phyloP scores from a whole-genome alignment of 2,888 invertebrate genomes.

The Steinernema scapterisci region DNA sequence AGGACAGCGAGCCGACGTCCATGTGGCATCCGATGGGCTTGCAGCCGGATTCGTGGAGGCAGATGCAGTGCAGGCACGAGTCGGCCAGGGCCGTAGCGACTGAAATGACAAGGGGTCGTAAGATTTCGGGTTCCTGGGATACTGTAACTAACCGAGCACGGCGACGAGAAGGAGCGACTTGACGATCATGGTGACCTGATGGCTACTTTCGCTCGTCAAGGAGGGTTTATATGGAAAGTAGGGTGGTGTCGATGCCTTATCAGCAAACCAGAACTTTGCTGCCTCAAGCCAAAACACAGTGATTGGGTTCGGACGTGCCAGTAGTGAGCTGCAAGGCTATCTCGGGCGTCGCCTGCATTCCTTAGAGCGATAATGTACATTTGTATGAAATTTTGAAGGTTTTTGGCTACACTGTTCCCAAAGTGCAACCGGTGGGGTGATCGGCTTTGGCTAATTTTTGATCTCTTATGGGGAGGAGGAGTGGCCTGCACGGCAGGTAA shows the following conservation, averaged over 20 bases:
- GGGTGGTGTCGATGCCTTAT: conserved; percentile 1
- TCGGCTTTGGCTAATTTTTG: no score
- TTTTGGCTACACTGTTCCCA: no score
- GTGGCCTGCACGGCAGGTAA: no score
- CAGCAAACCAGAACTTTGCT: conserved; percentile 4
- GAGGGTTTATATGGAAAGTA: background rate
- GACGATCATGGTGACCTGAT: conserved; percentile 19
- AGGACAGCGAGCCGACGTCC: conserved; percentile 61
- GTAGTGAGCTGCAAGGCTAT: no score
- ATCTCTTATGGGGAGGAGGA: no score
- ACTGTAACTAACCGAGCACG: background rate
- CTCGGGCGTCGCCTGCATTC: no score
- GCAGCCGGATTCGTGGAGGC: conserved; percentile 32
- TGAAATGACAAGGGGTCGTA: background rate
- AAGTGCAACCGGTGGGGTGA: no score
- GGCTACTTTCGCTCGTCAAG: background rate
- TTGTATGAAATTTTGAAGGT: no score
- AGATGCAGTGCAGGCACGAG: conserved; percentile 33
- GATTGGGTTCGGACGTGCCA: no score
- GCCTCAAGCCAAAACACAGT: background rate
- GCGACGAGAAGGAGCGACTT: conserved; percentile 14
- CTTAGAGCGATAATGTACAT: no score
- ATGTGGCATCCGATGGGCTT: conserved; percentile 57
- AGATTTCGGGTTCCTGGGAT: no score
- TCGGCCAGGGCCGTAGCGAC: background rate